phyloP scores from a whole-genome alignment of 1,140 invertebrate genomes.

The Drosophila ficusphila region DNA sequence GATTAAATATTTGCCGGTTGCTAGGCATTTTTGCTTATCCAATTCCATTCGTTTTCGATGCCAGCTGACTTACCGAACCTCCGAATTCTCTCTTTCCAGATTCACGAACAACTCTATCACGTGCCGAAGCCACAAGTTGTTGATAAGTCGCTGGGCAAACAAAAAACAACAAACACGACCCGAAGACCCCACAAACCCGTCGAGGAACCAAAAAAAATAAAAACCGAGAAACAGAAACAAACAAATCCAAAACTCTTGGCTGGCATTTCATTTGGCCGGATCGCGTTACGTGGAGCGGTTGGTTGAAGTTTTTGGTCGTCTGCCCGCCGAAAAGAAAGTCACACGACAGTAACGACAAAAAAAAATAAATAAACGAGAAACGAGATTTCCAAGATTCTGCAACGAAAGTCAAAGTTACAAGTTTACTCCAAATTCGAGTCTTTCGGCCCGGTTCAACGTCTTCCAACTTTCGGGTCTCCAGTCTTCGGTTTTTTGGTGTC shows the following conservation, averaged over 20 bases:
- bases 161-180: slow-evolving; percentile 22
- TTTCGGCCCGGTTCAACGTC: slow-evolving; percentile 70
- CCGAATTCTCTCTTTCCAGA: slow-evolving; percentile 26
- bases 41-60: not conserved
- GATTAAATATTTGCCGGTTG: slow-evolving; percentile 44
- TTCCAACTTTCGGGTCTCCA: slow-evolving; percentile 22
- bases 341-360: too few relatives aligned
- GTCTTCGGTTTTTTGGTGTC: slow-evolving; percentile 8
- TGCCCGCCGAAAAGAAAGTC: slow-evolving; percentile 75
- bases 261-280: slow-evolving; percentile 68
- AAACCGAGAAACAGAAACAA: slow-evolving; percentile 36
- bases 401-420: slow-evolving; percentile 82
- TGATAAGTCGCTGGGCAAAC: slow-evolving; percentile 41
- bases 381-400: slow-evolving; percentile 82
- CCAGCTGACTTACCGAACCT: not conserved
- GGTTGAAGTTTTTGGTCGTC: slow-evolving; percentile 37
- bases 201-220: slow-evolving; percentile 16
- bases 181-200: slow-evolving; percentile 28
- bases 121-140: slow-evolving; percentile 55
- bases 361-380: too few relatives aligned
- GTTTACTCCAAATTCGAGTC: slow-evolving; percentile 59
- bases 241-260: slow-evolving; percentile 32
- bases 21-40: not conserved
- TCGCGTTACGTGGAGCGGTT: slow-evolving; percentile 62
- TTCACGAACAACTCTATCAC: slow-evolving; percentile 21